Evolutionary conservation across 2,113 vertebrate species (phyloP), one percentile per base, ranked within the genome.

Genomic region (Tetraodon nigroviridis): DNA sequence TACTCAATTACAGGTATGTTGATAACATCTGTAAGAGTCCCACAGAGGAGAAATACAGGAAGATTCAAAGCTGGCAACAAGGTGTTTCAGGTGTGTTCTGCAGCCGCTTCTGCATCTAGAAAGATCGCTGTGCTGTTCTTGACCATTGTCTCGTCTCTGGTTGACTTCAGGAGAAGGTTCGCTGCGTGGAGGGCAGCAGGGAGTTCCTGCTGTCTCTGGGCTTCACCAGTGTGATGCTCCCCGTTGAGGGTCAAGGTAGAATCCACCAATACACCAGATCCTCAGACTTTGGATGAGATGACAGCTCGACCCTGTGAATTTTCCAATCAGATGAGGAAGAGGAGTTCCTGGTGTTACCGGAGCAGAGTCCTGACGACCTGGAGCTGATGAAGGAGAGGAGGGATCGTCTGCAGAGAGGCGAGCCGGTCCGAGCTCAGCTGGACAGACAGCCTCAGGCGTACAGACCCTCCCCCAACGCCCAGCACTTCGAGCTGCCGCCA

Each of bases 21-120:
- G 94, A 97, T 22, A 99, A 99, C 18, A 95, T 99, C 62, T 93
- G 87, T 56, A 91, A 93, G 71, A 93, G 95, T 52, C 94, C 96
- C 0, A 87, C 91, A 65, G 95, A 99, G 58, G 94, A 97, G 78
- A 98, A 95, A 64, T 99, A 96, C 78, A 86, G 64, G 59, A 96
- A 92, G 82, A 95, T 99, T 80, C n/a, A 97, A 93, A 86, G 63
- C 98, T 55, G 92, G 93, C 75, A 99, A 99, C 89, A 97, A 92
- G 71, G 91, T 98, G 58, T 99, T 96, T 55, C 95, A 97, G 94
- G 97, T 95, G 18, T 58, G 72, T 75, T 42, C 13, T 5, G 5
- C 12, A 13, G 6, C 29, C 1, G 10, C 7, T 14, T 51, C 17
- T 1, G 29, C 24, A 21, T 13, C 12, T 5, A 15, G n/a, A 13